Base-by-base conservation (phyloP, 2,888 invertebrate genomes). In the Zootermopsis nevadensis region DNA sequence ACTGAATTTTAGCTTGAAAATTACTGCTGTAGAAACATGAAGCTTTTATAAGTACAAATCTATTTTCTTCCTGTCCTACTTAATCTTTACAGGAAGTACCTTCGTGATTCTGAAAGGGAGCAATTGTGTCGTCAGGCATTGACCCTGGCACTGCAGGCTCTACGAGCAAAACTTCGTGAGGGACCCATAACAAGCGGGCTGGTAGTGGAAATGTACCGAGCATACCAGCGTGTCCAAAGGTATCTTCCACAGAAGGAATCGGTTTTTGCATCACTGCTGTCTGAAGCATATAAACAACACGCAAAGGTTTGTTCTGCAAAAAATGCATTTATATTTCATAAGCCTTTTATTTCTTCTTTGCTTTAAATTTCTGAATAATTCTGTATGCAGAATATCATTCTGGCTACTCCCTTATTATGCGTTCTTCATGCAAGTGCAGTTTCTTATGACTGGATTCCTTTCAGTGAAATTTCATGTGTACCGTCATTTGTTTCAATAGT, bases 101-200 rank as follows among this genome's bases (percentile, higher is more conserved):
- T 98, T 84, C 93, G 96, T 60, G 97, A 98, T 88, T 93, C 93
- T 1, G 98, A 98, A 88, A 92, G 98, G 83, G 93, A 95, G 86
- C 94, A 95, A 87, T 91, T 97, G 83, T 94, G 95, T 0, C 94
- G 95, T 83, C 95, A 95, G 89, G 96, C 97, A 0, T 92, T 95
- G 85, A 93, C 93, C 0, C 91, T 95, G 85, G 94, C 95, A 86
- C 91, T 94, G 15, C 94, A 95, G 88, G 93, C 94, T 60, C 89
- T 95, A 85, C 92, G 94, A 85, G 84, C 81, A 74, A 80, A 85
- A 86, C 69, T 82, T 33, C 86, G 87, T 55, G 85, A 86, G 8
- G 85, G 85, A 69, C 84, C 86, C 60, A 83, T 84, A 48, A 93
- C 92, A 7, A 60, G 22, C 42, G 30, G 30, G 35, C 67, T 92